These are phyloP conservation scores for Tylochromis polylepis DNA, from an alignment of 2,113 vertebrate species.

Conservation along the genomic window DNA sequence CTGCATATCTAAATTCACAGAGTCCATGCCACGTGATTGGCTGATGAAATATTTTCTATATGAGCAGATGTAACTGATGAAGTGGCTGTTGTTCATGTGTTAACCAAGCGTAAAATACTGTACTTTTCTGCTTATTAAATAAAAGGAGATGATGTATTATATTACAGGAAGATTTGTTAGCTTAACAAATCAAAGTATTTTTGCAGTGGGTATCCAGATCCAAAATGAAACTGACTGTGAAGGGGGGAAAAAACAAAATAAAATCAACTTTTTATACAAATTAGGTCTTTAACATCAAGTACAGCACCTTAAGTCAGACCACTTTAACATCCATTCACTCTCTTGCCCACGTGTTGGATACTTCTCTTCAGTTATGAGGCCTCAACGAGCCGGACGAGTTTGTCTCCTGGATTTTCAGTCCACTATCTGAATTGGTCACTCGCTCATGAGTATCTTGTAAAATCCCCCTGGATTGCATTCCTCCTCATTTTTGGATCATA, in stretches of 20 bases:
- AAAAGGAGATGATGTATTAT: background rate
- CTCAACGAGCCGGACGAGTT: background rate
- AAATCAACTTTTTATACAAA: background rate
- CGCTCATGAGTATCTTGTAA: background rate
- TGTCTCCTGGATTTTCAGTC: background rate
- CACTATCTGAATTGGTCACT: background rate
- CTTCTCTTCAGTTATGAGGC: background rate
- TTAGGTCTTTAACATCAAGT: background rate
- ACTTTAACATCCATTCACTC: background rate
- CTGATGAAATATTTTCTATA: background rate
- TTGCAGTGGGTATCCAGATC: background rate
- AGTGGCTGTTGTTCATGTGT: background rate
- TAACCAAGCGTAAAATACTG: too few relatives aligned
- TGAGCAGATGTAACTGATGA: background rate
- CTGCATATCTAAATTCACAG: background rate
- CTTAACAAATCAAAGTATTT: background rate
- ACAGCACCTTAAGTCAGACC: background rate
- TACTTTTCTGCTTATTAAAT: background rate
- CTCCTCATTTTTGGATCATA: background rate
- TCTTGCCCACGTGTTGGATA: background rate
- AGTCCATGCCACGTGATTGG: background rate
- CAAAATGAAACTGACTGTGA: background rate
- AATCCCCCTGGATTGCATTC: background rate
- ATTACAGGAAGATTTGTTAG: background rate
- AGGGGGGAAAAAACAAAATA: background rate